Conservation (phyloP, 2,888 invertebrate species). For the Drosophila suboccidentalis region DNA sequence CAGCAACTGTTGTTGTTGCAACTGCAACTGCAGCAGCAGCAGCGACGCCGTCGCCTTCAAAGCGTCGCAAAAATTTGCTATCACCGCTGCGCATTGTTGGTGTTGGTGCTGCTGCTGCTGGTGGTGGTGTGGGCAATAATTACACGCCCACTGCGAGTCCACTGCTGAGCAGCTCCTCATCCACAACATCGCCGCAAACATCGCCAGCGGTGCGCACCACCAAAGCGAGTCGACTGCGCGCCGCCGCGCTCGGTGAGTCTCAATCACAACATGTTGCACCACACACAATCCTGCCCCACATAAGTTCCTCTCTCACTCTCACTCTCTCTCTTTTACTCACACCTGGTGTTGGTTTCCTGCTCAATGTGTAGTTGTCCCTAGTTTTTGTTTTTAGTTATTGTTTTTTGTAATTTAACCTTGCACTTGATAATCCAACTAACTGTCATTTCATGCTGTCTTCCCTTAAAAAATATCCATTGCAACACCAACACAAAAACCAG, state of each 20-base stretch:
- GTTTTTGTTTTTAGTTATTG: slow-evolving; percentile 4
- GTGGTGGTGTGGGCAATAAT: slow-evolving; percentile 26
- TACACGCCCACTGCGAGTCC: slow-evolving; percentile 53
- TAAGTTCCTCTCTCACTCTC: slow-evolving; percentile 5
- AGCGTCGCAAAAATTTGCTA: slow-evolving; percentile 77
- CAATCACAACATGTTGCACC: too few relatives aligned
- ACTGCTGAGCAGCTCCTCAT: slow-evolving; percentile 67
- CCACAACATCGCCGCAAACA: slow-evolving; percentile 57
- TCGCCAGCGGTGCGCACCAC: slow-evolving; percentile 88
- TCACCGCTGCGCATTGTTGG: slow-evolving; percentile 72
- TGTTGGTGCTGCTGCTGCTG: slow-evolving; percentile 3
- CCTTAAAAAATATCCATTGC: slow-evolving; percentile 10
- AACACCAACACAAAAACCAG: slow-evolving; percentile 51
- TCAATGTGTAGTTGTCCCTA: slow-evolving; percentile 10
- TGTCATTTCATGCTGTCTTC: slow-evolving; percentile 26
- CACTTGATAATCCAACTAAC: slow-evolving; percentile 45
- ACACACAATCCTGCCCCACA: neutral
- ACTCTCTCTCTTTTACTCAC: slow-evolving; percentile 15
- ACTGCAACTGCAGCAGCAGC: slow-evolving; percentile 30
- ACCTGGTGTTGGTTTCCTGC: slow-evolving; percentile 25
- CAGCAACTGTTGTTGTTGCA: slow-evolving; percentile 31
- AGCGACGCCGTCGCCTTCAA: slow-evolving; percentile 57
- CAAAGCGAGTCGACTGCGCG: slow-evolving; percentile 90
- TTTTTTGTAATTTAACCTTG: slow-evolving; percentile 20
- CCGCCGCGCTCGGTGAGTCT: slow-evolving; percentile 87